Percentiles rank a stretch among this genome's conserved stretches.
These are phyloP conservation scores for Pararge aegeria DNA, from an alignment of 1,140 invertebrate species.

Conservation along the genomic window DNA sequence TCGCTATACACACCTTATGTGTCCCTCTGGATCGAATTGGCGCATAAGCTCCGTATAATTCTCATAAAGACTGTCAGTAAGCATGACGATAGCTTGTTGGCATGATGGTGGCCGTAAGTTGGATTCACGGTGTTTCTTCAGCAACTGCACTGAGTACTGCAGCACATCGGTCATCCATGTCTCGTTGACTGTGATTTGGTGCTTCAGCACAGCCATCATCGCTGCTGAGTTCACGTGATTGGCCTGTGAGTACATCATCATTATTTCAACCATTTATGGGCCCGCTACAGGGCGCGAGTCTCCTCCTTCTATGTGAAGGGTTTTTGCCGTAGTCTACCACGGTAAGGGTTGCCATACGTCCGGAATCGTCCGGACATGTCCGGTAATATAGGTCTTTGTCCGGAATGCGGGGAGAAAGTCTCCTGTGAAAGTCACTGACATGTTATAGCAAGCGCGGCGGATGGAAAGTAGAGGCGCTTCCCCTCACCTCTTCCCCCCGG, in stretches of 20 bases:
- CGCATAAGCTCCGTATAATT: slow-evolving; percentile 53
- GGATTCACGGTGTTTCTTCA: slow-evolving; percentile 59
- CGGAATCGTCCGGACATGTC: no score
- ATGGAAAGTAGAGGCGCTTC: no score
- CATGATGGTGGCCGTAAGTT: slow-evolving; percentile 46
- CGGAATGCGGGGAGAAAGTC: no score
- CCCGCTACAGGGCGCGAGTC: no score
- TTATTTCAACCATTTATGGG: no score
- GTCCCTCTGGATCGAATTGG: slow-evolving; percentile 49
- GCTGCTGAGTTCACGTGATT: slow-evolving; percentile 90
- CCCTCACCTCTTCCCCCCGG: no score
- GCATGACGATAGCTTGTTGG: slow-evolving; percentile 63
- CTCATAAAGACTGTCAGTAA: slow-evolving; percentile 60
- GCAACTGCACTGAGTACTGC: slow-evolving; percentile 88
- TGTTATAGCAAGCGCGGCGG: no score
- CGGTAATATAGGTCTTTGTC: no score
- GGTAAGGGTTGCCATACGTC: no score
- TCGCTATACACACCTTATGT: slow-evolving; percentile 47
- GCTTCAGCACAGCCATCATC: slow-evolving; percentile 85
- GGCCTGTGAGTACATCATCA: slow-evolving; percentile 80
- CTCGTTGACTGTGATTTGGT: slow-evolving; percentile 87
- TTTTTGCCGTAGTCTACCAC: no score
- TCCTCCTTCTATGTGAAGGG: no score
- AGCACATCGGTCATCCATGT: slow-evolving; percentile 92
- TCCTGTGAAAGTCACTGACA: no score